phyloP scores from a whole-genome alignment of 2,113 vertebrate species.

The Salminus brasiliensis region DNA sequence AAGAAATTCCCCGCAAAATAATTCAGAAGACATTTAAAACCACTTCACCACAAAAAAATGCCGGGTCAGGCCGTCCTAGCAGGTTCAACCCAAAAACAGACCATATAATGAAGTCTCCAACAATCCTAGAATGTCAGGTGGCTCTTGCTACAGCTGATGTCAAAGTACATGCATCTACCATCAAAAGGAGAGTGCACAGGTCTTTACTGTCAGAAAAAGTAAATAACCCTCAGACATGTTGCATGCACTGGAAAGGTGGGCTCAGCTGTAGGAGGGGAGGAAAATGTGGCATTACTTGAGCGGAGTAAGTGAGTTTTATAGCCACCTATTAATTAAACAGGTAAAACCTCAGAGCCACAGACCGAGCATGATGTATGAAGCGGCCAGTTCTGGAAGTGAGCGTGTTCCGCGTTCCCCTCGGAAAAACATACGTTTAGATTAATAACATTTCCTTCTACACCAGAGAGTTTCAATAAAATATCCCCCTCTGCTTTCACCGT shows the following conservation, averaged over 20 bases:
- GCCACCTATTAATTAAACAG: background rate
- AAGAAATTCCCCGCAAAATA: too few species aligned
- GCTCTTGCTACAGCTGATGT: too few species aligned
- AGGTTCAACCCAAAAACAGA: too few species aligned
- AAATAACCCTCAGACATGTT: background rate
- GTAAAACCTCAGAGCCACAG: background rate
- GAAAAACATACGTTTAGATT: slow-evolving; percentile 17
- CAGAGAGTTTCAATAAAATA: slow-evolving; percentile 29
- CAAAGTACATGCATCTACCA: too few species aligned
- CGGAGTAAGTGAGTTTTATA: background rate
- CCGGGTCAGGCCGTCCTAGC: too few species aligned
- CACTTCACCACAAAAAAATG: too few species aligned
- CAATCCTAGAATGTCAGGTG: too few species aligned
- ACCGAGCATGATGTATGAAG: background rate
- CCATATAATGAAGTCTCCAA: too few species aligned
- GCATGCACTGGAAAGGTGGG: background rate
- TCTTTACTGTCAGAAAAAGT: too few species aligned
- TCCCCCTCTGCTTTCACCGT: slow-evolving; percentile 19
- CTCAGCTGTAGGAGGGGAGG: background rate
- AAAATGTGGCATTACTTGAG: too few species aligned
- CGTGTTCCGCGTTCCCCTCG: background rate
- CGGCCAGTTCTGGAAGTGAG: slow-evolving; percentile 1
- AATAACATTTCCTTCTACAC: slow-evolving; percentile 15
- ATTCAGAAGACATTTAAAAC: too few species aligned
- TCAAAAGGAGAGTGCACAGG: too few species aligned